These are phyloP conservation scores for Cryptocephalus moraei DNA, from an alignment of 2,888 invertebrate species.

Conservation along the genomic window DNA sequence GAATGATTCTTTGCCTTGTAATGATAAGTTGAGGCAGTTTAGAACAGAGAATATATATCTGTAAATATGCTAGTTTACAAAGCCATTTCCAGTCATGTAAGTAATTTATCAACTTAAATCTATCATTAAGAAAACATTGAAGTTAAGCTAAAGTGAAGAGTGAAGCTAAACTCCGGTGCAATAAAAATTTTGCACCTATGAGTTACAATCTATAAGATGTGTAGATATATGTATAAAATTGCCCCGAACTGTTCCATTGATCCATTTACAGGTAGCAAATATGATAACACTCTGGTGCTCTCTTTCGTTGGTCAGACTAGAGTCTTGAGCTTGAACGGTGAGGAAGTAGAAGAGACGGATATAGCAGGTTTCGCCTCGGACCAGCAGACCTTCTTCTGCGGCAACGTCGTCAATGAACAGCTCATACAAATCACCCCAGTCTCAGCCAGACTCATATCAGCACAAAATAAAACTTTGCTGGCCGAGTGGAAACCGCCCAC, in stretches of 20 bases:
- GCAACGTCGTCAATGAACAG: slow-evolving; percentile 78
- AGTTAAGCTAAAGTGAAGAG: too few relatives aligned
- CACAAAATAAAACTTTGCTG: slow-evolving; percentile 52
- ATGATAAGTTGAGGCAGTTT: too few relatives aligned
- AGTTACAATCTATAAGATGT: too few relatives aligned
- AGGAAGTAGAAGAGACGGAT: slow-evolving; percentile 97
- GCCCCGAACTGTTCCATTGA: background rate
- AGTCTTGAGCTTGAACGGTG: slow-evolving; percentile 79
- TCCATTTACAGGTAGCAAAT: slow-evolving; percentile 18
- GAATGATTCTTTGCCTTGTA: too few relatives aligned
- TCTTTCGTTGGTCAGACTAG: slow-evolving; percentile 97
- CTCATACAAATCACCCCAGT: slow-evolving; percentile 54
- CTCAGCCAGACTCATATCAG: slow-evolving; percentile 61
- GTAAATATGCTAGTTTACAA: too few relatives aligned
- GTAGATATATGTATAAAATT: too few relatives aligned
- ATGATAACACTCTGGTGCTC: slow-evolving; percentile 84
- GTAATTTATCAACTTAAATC: too few relatives aligned
- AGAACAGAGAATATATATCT: too few relatives aligned
- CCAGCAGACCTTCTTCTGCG: slow-evolving; percentile 89
- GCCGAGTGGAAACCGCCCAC: slow-evolving; percentile 63
- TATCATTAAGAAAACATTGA: too few relatives aligned
- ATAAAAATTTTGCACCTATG: too few relatives aligned
- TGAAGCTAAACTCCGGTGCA: too few relatives aligned
- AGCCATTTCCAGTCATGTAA: too few relatives aligned
- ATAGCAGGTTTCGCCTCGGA: slow-evolving; percentile 84